Base-by-base conservation (phyloP, 2,113 vertebrate species). In the Sinocyclocheilus grahami region DNA sequence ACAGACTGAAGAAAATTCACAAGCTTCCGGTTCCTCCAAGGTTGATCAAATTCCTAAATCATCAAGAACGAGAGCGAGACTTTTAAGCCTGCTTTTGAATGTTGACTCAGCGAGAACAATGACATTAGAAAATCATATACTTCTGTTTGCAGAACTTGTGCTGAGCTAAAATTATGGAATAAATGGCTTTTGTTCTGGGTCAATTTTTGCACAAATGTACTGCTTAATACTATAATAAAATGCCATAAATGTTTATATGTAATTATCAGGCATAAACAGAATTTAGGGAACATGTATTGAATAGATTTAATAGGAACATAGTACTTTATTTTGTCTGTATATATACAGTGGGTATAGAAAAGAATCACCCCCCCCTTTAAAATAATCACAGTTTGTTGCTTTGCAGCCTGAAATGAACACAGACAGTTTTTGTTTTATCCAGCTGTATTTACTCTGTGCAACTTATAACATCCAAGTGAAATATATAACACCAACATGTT, bases 1-100 rank as follows among this genome's bases (percentile, higher is more conserved):
- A 92, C 5, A 95, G 96, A 20, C 90, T 97, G 53, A 93, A 93
- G 39, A 92, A 96, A 63, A 88, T 97, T 0, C 90, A 95, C 85
- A 93, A 89, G 0, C 83, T 97, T 90, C 96, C 96, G 0, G 91
- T 97, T 13, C 96, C 96, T 0, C 90, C 92, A 86, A 93, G 95
- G 88, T 88, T 97, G 87, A 93, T 96, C 53, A 91, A 94, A 10
- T 97, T 95, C 86, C 87, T 97, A n/a, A 94, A 95, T 71, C 92
- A 97, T 0, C 91, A 96, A 62, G 92, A 89, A 55, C 86, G 83
- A 77, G 24, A 12, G 10, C 4, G 22, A 18, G 82, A 82, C 18
- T 20, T 65, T 5, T 86, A 69, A 86, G 51, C 14, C 16, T 76
- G n/a, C 16, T 10, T 69, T 9, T 78, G 24, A 42, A 20, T 22